Percentiles rank a stretch among this genome's conserved stretches.
Evolutionary conservation across 1,140 invertebrate genomes (phyloP).

Genomic region (Cotesia typhae): DNA sequence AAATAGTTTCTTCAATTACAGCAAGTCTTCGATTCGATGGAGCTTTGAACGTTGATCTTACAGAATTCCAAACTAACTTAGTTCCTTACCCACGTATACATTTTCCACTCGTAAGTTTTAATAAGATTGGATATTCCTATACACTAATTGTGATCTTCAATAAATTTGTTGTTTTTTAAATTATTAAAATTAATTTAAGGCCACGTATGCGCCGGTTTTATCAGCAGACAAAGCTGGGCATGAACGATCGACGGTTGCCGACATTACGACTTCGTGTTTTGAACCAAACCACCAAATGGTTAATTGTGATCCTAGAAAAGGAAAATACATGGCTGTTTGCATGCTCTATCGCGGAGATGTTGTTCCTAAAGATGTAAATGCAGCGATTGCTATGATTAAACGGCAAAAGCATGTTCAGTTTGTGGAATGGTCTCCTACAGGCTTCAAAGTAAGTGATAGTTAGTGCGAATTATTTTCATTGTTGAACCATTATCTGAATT

Average conservation of each 20-base stretch:
- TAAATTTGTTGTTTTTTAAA: not conserved
- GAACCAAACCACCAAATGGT: conserved; percentile 86
- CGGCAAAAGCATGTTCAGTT: conserved; percentile 69
- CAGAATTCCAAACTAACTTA: conserved; percentile 82
- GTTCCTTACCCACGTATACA: conserved; percentile 81
- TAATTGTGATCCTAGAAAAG: conserved; percentile 75
- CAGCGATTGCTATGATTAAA: conserved; percentile 73
- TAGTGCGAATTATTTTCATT: not conserved
- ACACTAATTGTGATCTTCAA: not conserved
- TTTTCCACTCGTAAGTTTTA: conserved; percentile 72
- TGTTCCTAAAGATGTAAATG: conserved; percentile 70
- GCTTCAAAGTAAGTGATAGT: conserved; percentile 59
- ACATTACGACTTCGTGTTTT: conserved; percentile 82
- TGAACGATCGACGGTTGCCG: conserved; percentile 74
- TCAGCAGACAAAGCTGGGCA: conserved; percentile 76
- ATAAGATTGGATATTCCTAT: not conserved
- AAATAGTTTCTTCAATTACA: conserved; percentile 78
- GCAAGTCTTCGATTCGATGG: conserved; percentile 86
- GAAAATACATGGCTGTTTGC: conserved; percentile 82
- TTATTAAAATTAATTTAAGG: conserved; percentile 39
- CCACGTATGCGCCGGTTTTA: conserved; percentile 81
- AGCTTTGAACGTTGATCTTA: conserved; percentile 83
- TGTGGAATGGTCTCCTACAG: conserved; percentile 75
- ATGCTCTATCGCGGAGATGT: conserved; percentile 75
- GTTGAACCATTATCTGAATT: not conserved